These are phyloP conservation scores for Digitonthophagus gazella DNA, from an alignment of 2,888 invertebrate genomes.

Conservation along the genomic window DNA sequence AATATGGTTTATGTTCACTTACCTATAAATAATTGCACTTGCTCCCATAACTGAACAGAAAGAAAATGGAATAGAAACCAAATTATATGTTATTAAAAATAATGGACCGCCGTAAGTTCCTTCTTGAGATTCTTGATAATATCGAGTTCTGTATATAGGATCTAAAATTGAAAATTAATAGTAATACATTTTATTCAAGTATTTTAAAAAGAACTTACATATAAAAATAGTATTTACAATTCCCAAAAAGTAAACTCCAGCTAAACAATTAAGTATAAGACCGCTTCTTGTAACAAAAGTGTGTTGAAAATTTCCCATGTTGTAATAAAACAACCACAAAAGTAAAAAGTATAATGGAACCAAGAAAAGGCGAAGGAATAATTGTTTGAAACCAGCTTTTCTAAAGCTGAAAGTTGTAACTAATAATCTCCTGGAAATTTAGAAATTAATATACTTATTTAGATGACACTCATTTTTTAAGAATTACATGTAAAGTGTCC, in stretches of 20 bases:
- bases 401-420: conserved; percentile 78
- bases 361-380: conserved; percentile 71
- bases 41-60: conserved; percentile 71
- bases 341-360: conserved; percentile 75
- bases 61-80: conserved; percentile 80
- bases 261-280: conserved; percentile 66
- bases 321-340: conserved; percentile 75
- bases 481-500: conserved; percentile 68
- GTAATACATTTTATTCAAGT: not conserved
- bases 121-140: conserved; percentile 88
- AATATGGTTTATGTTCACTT: conserved; percentile 43
- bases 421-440: conserved; percentile 65
- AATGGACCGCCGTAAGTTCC: conserved; percentile 85
- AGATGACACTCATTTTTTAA: conserved; percentile 13
- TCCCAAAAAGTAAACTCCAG: conserved; percentile 66
- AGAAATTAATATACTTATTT: not conserved
- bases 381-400: conserved; percentile 70
- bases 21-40: conserved; percentile 72
- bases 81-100: conserved; percentile 76
- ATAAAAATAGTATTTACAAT: conserved; percentile 67
- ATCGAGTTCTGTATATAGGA: conserved; percentile 83
- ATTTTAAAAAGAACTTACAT: conserved; percentile 56
- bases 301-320: conserved; percentile 65
- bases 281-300: conserved; percentile 70
- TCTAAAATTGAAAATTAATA: conserved; percentile 53